Base-by-base conservation (phyloP, 2,797 vertebrate genomes). In the Dicrostonyx torquatus region DNA sequence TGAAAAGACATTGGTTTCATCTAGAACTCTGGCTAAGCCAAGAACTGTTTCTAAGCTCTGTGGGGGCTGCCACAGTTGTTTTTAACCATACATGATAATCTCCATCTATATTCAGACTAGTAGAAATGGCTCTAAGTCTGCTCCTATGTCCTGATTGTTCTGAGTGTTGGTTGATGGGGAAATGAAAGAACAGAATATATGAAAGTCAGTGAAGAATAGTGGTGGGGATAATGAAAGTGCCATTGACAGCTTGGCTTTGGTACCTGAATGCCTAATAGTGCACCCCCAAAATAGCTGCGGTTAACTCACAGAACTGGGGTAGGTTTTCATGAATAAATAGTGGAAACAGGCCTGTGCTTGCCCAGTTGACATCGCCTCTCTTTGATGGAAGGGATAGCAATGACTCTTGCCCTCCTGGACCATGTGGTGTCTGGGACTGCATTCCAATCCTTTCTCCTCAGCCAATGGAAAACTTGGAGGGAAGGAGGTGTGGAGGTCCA, bases 241-340 rank as follows among this genome's bases (percentile, higher is more conserved):
- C 68, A 60, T 14, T 77, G 40, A 88, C 50, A 89, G 70, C 87
- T 94, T 90, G 88, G 75, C 64, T 83, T 84, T 55, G 62, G 72
- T 14, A 31, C 68, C 26, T 86, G 11, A 66, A 24, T 22, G 43
- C 70, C 73, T 76, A 91, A 78, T 0, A 66, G 45, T 6, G 0
- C 94, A 34, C 83, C 80, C 93, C 55, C 68, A 83, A 94, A 90
- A 86, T 50, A 96, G 90, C 87, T 92, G 50, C 70, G 34, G 91
- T 87, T 94, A 79, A 79, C 58, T 37, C 91, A 68, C 62, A 72
- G 62, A 90, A 68, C 18, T 70, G 58, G 58, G 94, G 77, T 75
- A 75, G 34, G 12, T 89, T 96, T 97, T 90, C 87, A 80, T 37
- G 80, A 91, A 93, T 78, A 95, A 93, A 93, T 37, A 91, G 29